Conservation (phyloP, 2,113 vertebrate genomes). For the Mesitornis unicolor region DNA sequence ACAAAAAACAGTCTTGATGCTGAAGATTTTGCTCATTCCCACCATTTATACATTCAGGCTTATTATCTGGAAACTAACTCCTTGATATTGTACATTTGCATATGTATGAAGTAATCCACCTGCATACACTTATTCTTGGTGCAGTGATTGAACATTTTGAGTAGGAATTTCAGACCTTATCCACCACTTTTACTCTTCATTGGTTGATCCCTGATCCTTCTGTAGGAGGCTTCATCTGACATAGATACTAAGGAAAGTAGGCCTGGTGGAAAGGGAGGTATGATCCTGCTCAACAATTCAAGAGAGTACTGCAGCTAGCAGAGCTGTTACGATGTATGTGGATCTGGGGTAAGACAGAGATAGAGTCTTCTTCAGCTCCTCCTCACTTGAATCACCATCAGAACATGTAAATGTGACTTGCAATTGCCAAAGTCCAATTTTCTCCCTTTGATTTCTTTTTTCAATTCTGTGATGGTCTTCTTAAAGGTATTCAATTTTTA, state of each 20-base stretch:
- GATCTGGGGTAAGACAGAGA: neutral
- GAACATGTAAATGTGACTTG: neutral
- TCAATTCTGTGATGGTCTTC: neutral
- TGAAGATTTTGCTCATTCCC: conserved; percentile 16
- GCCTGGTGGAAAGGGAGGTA: neutral
- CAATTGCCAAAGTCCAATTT: neutral
- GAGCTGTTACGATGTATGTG: neutral
- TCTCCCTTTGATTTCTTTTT: neutral
- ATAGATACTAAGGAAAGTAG: neutral
- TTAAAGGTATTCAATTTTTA: neutral
- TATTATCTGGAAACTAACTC: conserved; percentile 13
- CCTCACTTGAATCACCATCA: neutral
- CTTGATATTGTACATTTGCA: conserved; percentile 22
- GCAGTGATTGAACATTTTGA: neutral
- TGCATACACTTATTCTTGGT: conserved; percentile 18
- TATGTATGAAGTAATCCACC: conserved; percentile 40
- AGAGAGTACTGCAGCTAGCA: neutral
- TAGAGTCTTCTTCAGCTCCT: neutral
- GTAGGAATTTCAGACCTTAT: conserved; percentile 16
- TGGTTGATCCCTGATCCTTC: neutral
- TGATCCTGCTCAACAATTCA: neutral
- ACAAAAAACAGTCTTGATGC: neutral
- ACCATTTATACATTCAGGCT: neutral
- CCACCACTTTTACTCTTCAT: neutral
- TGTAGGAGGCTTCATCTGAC: neutral